Base-by-base conservation (phyloP, 2,113 vertebrate species). In the Atlantisia rogersi region DNA sequence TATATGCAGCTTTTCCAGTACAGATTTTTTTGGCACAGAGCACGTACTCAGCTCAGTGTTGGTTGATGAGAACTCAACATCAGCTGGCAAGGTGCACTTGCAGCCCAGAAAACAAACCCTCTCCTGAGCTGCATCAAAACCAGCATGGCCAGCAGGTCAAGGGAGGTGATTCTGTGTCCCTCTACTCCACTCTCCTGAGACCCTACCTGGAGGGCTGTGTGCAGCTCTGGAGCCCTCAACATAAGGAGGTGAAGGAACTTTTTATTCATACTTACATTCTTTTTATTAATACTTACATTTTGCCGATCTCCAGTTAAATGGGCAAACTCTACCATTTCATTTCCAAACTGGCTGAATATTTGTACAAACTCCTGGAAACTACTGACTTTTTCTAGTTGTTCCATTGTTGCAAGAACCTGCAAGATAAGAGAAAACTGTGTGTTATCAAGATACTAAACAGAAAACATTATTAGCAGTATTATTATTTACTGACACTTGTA, bases 301-400 rank as follows among this genome's bases (percentile, higher is more conserved):
- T 99, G 99, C 62, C 99, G 97, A 97, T 99, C 99, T 97, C 99
- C 99, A 26, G 99, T 99, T 88, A 99, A 98, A 97, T 99, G 99
- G 81, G 99, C 99, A 90, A 99, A 99, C 97, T 99, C 99, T 95
- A 99, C 99, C 99, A 99, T 99, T 98, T 99, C 99, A 78, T 99
- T 99, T 91, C 99, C 99, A 98, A 99, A 99, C 73, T 99, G 99
- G 96, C 99, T 99, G 98, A 99, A 99, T 97, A 99, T 99, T 97
- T 99, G 99, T 40, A 99, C 99, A 98, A 99, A 99, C 91, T 99
- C 99, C 96, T 99, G 99, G 98, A 99, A 99, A 97, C 99, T 99
- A 97, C 97, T 98, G 94, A 99, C 99, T 97, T 98, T 98, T 97
- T 99, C 99, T 97, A 99, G 97, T 92, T 99, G 99, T 91, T 99